phyloP scores from a whole-genome alignment of 2,113 vertebrate species.

The Aptenodytes patagonicus region DNA sequence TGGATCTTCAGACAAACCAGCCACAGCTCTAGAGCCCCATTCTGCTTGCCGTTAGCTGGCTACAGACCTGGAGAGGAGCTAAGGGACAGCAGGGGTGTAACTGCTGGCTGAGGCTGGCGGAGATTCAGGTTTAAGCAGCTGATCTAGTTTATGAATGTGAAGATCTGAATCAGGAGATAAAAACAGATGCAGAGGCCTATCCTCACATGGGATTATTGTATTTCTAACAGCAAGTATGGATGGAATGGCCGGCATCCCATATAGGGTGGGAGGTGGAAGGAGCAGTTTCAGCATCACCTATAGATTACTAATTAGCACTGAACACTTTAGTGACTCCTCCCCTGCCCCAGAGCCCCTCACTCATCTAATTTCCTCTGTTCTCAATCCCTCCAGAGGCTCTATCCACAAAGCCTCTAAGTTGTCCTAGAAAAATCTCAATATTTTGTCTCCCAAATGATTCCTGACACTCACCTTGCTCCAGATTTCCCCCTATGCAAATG shows the following conservation, averaged over 20 bases:
- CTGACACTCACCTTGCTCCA: neutral
- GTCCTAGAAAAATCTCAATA: neutral
- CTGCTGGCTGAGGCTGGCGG: neutral
- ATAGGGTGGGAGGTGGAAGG: neutral
- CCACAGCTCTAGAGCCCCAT: neutral
- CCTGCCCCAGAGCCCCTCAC: neutral
- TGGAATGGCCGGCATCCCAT: neutral
- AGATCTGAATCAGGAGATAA: neutral
- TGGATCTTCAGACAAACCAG: neutral
- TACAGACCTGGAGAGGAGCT: neutral
- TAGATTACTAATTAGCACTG: neutral
- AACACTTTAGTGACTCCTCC: neutral
- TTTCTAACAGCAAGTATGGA: neutral
- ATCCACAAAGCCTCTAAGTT: neutral
- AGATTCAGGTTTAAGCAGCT: neutral
- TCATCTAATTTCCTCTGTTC: neutral
- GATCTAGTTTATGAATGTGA: neutral
- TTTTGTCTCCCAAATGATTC: neutral
- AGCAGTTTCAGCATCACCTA: neutral
- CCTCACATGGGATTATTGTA: neutral
- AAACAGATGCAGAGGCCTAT: neutral
- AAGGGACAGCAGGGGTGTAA: neutral
- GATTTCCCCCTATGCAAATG: neutral
- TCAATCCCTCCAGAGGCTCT: neutral
- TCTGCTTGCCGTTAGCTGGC: neutral